These are phyloP conservation scores for Cylindroiulus punctatus DNA, from an alignment of 2,888 invertebrate genomes.

Conservation along the genomic window DNA sequence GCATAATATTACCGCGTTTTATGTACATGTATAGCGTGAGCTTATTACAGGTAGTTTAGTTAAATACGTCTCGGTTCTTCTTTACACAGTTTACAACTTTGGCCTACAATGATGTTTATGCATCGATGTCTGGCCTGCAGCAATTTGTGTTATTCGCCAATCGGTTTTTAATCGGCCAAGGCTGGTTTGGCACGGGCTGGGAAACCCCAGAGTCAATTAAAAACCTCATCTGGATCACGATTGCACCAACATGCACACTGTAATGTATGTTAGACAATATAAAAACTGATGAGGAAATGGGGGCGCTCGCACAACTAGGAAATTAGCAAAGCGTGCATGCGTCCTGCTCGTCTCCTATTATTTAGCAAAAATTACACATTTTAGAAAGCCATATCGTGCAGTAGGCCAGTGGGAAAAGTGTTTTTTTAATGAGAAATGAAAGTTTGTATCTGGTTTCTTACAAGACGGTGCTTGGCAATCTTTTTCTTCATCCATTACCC, in stretches of 20 bases:
- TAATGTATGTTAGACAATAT: not conserved
- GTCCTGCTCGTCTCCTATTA: not conserved
- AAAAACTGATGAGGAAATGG: constrained; percentile 13
- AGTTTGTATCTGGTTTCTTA: not conserved
- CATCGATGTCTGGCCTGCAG: not conserved
- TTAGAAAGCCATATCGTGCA: not conserved
- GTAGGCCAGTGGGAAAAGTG: not conserved
- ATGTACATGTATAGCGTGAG: not conserved
- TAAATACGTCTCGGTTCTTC: not conserved
- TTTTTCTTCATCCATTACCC: too few species aligned
- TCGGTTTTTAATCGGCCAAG: constrained; percentile 7
- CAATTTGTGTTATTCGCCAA: not conserved
- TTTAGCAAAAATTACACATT: not conserved
- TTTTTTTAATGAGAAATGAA: not conserved
- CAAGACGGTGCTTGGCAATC: too few species aligned
- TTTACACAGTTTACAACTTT: not conserved
- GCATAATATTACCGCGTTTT: too few species aligned
- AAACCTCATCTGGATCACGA: constrained; percentile 38
- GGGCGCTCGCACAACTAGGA: not conserved
- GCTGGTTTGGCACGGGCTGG: constrained; percentile 17
- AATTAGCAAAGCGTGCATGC: not conserved
- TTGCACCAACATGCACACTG: not conserved
- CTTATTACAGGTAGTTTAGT: not conserved
- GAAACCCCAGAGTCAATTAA: constrained; percentile 17
- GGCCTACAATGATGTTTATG: not conserved